Percentiles rank a stretch among this genome's conserved stretches.
These are phyloP conservation scores for Otus sunia DNA, from an alignment of 2,113 vertebrate species.

Conservation along the genomic window DNA sequence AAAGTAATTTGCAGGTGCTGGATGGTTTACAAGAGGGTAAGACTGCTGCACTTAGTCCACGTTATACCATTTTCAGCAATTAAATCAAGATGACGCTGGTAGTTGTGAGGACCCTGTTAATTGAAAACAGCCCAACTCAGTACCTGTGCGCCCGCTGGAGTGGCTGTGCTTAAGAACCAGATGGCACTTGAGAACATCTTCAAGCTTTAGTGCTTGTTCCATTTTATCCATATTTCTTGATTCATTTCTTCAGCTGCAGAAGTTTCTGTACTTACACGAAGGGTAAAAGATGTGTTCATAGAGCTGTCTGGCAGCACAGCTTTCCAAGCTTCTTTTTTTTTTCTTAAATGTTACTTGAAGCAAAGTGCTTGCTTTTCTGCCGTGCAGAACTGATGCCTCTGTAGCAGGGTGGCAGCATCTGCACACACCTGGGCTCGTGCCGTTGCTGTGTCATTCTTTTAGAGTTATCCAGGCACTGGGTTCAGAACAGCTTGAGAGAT, in stretches of 20 bases:
- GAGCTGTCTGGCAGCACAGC: neutral
- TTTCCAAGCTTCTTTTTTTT: neutral
- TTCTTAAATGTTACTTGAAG: neutral
- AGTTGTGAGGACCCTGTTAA: neutral
- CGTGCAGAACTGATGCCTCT: neutral
- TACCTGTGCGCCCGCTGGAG: neutral
- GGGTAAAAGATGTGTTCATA: neutral
- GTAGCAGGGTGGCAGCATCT: neutral
- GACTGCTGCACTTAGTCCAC: neutral
- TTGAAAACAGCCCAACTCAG: neutral
- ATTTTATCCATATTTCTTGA: neutral
- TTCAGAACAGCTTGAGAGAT: neutral
- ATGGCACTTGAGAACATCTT: neutral
- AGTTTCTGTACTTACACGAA: neutral
- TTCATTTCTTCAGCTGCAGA: neutral
- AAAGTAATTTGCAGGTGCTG: fast-evolving
- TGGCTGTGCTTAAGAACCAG: neutral
- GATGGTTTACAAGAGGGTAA: neutral
- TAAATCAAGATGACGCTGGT: neutral
- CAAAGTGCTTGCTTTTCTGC: neutral
- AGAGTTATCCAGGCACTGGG: neutral
- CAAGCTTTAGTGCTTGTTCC: neutral
- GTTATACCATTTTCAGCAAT: neutral
- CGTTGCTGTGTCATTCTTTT: neutral
- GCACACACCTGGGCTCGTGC: neutral